phyloP scores from a whole-genome alignment of 1,140 invertebrate genomes.

The Tetraneura akinire region DNA sequence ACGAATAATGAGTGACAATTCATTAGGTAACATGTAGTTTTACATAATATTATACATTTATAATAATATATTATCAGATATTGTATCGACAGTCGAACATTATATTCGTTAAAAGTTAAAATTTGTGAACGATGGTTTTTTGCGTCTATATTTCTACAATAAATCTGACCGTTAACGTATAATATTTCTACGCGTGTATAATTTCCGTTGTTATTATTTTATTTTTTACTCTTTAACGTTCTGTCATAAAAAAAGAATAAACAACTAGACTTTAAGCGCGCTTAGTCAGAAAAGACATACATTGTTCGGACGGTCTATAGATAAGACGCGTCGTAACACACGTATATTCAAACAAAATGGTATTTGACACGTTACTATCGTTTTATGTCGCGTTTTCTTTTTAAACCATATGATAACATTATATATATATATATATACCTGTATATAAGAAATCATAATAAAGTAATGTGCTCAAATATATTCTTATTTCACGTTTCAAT shows the following conservation, averaged over 20 bases:
- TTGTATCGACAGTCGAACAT: background rate
- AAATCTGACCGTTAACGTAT: background rate
- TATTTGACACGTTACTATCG: background rate
- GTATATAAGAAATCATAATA: too few relatives aligned
- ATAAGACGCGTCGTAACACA: conserved; percentile 7
- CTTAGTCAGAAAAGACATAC: background rate
- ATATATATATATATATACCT: too few relatives aligned
- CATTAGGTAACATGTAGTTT: too few relatives aligned
- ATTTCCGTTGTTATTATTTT: background rate
- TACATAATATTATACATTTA: too few relatives aligned
- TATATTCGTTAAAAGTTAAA: background rate
- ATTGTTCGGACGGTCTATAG: conserved; percentile 19
- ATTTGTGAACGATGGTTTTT: conserved; percentile 4
- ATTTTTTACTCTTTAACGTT: background rate
- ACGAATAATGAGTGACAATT: too few relatives aligned
- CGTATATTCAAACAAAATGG: too few relatives aligned
- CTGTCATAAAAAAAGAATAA: conserved; percentile 19
- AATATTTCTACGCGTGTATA: background rate
- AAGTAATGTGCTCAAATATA: too few relatives aligned
- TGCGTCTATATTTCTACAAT: background rate
- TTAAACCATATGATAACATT: background rate
- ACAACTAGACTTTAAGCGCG: background rate
- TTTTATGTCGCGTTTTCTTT: background rate
- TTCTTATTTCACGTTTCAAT: too few relatives aligned
- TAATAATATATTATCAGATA: too few relatives aligned